Percentiles rank a stretch among this genome's conserved stretches.
Evolutionary conservation across 2,888 invertebrate species (phyloP).

Genomic region (Silvanus unidentatus): DNA sequence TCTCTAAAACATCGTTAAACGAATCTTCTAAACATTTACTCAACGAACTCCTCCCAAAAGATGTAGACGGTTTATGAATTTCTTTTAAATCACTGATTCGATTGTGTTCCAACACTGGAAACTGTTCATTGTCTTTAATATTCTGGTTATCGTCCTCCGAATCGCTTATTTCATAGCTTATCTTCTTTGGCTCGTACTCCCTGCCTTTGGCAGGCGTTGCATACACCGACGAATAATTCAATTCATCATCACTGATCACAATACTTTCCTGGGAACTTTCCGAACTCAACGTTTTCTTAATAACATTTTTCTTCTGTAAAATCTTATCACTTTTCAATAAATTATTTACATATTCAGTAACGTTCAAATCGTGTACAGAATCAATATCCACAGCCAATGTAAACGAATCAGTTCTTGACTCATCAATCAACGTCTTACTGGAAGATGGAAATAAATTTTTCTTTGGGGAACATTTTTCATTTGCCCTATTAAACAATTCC

Average conservation of each 20-base stretch:
- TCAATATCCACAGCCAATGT: neutral
- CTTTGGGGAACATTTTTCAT: too few relatives aligned
- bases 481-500: slow-evolving; percentile 2
- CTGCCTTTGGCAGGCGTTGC: too few relatives aligned
- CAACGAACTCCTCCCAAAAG: slow-evolving; percentile 6
- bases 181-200: too few relatives aligned
- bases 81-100: slow-evolving; percentile 5
- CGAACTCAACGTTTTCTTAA: neutral
- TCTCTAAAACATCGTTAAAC: too few relatives aligned
- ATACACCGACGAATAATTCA: slow-evolving; percentile 54
- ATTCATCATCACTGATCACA: slow-evolving; percentile 55
- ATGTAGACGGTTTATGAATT: slow-evolving; percentile 3
- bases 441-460: neutral
- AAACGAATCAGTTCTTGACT: neutral
- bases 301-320: slow-evolving; percentile 5
- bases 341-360: slow-evolving; percentile 27
- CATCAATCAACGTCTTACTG: neutral
- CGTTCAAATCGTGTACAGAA: slow-evolving; percentile 22
- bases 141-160: neutral
- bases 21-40: neutral
- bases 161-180: slow-evolving; percentile 2
- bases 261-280: slow-evolving; percentile 23
- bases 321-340: slow-evolving; percentile 12
- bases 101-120: too few relatives aligned
- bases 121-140: too few relatives aligned